Base-by-base conservation (phyloP, 1,140 invertebrate genomes). In the Ruditapes philippinarum region DNA sequence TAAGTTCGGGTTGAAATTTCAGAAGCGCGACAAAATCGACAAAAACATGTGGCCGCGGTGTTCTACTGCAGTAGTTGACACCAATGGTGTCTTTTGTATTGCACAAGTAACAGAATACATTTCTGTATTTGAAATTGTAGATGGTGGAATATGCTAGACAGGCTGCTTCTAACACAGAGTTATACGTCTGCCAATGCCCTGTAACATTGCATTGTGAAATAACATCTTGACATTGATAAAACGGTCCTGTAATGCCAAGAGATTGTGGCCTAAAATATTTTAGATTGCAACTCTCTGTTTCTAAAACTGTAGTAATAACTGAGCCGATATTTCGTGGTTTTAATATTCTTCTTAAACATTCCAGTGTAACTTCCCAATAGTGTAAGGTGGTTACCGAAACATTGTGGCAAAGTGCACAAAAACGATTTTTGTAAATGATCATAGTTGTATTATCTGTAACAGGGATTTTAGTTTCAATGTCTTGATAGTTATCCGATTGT, bases 41-140 rank as follows among this genome's bases (percentile, higher is more conserved):
- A 25, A n/a, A 5, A 1, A 76, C 22, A 22, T 25, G 3, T 11
- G 0, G 4, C 11, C 9, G 9, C 11, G 11, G 33, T 14, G 33
- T 49, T 25, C 28, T 25, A 9, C 19, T 4, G 51, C 73, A 76
- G 0, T 17, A 12, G 2, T 4, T 25, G 1, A 22, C 9, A 22
- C 40, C 42, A 12, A 49, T 9, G 1, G n/a, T 4, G 25, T 76
- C 73, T 28, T 31, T 33, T 12, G 73, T 51, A 33, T 76, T 76
- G 51, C 73, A 76, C 25, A 76, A 33, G 28, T 76, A 76, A 17
- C 73, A 76, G 25, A 49, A 76, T 31, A 76, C 73, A 28, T 76
- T 76, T 25, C 28, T 76, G 42, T 76, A 76, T 14, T 51, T 45
- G 42, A 45, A 51, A 33, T 76, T 28, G 28, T n/a, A 76, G 0